phyloP scores from a whole-genome alignment of 2,113 vertebrate species.

The Hydropotes inermis region DNA sequence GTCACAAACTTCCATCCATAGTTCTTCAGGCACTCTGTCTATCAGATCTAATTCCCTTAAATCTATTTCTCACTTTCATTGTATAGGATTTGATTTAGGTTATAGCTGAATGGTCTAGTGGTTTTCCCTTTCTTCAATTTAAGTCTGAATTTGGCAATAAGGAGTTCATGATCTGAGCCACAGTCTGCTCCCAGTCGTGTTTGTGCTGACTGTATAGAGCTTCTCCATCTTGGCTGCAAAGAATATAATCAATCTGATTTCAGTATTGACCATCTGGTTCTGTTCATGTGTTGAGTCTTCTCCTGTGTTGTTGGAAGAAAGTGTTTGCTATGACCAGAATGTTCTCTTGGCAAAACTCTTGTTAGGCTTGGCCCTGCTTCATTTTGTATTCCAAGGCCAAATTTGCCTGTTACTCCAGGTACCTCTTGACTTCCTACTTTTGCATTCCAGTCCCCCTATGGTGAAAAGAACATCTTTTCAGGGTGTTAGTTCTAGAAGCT shows the following conservation, averaged over 20 bases:
- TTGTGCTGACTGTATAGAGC: neutral
- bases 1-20: accelerated
- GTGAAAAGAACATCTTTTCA: neutral
- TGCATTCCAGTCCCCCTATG: neutral
- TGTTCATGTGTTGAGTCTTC: neutral
- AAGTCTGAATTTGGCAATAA: neutral
- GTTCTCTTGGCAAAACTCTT: neutral
- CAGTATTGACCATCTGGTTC: neutral
- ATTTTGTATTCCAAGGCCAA: neutral
- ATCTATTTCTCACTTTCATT: neutral
- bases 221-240: neutral
- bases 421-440: neutral
- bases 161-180: neutral
- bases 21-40: neutral
- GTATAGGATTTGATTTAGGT: neutral
- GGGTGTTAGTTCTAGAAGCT: neutral
- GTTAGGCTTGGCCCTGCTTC: neutral
- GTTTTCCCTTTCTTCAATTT: neutral
- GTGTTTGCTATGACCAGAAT: neutral
- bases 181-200: neutral
- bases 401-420: neutral
- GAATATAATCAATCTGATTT: neutral
- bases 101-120: neutral
- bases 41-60: neutral
- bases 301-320: neutral